phyloP scores from a whole-genome alignment of 2,888 invertebrate species.

The Drosophila melanosoma region DNA sequence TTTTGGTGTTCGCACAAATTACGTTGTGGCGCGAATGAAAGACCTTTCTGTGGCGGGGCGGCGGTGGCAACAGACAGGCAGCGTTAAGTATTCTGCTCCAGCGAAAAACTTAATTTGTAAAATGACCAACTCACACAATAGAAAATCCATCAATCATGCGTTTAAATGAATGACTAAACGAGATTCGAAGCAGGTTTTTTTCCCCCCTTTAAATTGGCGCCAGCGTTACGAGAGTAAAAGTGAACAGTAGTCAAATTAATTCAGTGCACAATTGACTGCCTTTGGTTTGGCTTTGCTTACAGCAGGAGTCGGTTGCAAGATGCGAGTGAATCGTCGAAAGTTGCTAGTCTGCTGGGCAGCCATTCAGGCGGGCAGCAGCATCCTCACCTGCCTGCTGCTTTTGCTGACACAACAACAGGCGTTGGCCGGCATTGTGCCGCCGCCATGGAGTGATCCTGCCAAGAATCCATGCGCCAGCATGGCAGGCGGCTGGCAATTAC shows the following conservation, averaged over 20 bases:
- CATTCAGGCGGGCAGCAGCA: constrained; percentile 72
- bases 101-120: constrained; percentile 40
- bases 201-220: constrained; percentile 21
- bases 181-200: constrained; percentile 6
- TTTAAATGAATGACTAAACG: constrained; percentile 57
- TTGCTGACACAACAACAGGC: constrained; percentile 54
- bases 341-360: constrained; percentile 71
- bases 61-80: background rate
- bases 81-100: constrained; percentile 15
- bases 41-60: background rate
- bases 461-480: constrained; percentile 93
- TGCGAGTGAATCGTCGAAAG: constrained; percentile 78
- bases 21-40: constrained; percentile 3
- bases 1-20: constrained; percentile 21
- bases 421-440: constrained; percentile 88
- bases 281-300: constrained; percentile 23
- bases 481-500: constrained; percentile 93
- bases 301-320: constrained; percentile 14
- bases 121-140: constrained; percentile 36
- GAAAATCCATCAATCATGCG: constrained; percentile 71
- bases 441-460: constrained; percentile 93
- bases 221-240: constrained; percentile 27
- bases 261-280: constrained; percentile 15
- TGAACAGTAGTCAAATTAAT: constrained; percentile 16
- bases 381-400: constrained; percentile 66